Evolutionary conservation across 2,113 vertebrate species (phyloP), one percentile per base, ranked within the genome.

Genomic region (Ictalurus punctatus): DNA sequence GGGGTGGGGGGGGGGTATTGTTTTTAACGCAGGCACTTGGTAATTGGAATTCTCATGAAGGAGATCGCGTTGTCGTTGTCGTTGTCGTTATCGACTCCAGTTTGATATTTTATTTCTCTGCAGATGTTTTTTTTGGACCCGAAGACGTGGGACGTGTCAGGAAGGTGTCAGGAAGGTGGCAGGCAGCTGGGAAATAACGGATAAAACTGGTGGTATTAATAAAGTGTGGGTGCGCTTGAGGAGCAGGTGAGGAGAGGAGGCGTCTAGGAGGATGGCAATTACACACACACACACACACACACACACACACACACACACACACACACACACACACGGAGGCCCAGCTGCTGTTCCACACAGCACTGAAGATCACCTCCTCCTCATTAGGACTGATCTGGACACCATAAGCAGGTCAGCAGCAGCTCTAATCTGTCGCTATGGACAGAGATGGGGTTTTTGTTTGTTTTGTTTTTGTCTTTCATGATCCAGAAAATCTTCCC

Each of bases 321-420:
- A 91, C 76, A 23, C 59, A 61, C 69, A 56, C 37, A 79, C 86
- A 86, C 48, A 59, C 3, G 30, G 10, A 52, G 61, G 48, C 83
- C 14, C 71, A 89, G 71, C 69, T 84, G 34, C 87, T 89, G 87
- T 84, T 86, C 69, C 14, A 59, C 63, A 71, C 27, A 48, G n/a
- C 58, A 27, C 85, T 89, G 78, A 87, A 89, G 16, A 80, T 91
- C 87, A 86, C 30, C 61, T 91, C 65, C 67, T 78, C 92, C 90
- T 93, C 90, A 92, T 95, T 93, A 95, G 91, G 86, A 25, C 74
- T 63, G 84, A 86, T 73, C 83, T 59, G 81, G 90, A 86, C 81
- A 92, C 84, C 76, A 81, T 89, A 91, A 90, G 87, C 83, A 76
- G 23, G 88, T 90, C 92, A 92, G 88, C 92, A 92, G 92, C 90